These are phyloP conservation scores for Clarias batrachus DNA, from an alignment of 2,113 vertebrate genomes.

Conservation along the genomic window DNA sequence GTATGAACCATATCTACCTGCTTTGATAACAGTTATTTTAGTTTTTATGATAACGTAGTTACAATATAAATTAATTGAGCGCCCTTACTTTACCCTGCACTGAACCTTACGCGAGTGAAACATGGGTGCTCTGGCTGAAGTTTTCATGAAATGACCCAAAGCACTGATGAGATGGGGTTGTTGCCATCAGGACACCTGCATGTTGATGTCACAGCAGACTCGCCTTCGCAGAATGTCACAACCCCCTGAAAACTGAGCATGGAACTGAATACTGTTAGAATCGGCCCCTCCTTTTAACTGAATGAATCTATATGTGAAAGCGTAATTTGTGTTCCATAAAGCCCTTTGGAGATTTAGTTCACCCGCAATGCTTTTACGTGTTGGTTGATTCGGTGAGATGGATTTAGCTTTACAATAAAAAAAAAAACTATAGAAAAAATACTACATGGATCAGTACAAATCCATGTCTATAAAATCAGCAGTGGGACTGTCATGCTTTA, in stretches of 20 bases:
- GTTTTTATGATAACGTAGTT: too few relatives aligned
- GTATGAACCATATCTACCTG: too few relatives aligned
- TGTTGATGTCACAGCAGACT: not conserved
- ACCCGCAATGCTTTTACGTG: not conserved
- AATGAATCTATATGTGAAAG: not conserved
- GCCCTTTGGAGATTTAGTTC: slow-evolving; percentile 4
- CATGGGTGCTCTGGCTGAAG: too few relatives aligned
- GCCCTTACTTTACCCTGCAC: too few relatives aligned
- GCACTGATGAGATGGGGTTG: slow-evolving; percentile 10
- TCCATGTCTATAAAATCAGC: slow-evolving; percentile 43
- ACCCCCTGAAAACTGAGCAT: not conserved
- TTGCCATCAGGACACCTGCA: not conserved
- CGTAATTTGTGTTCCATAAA: not conserved
- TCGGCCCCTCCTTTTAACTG: slow-evolving; percentile 8
- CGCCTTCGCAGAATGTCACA: not conserved
- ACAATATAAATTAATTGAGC: too few relatives aligned
- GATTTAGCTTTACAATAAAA: slow-evolving; percentile 12
- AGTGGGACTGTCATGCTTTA: slow-evolving; percentile 65
- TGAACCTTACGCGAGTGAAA: too few relatives aligned
- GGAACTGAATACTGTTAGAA: not conserved
- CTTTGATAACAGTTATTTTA: too few relatives aligned
- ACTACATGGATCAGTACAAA: slow-evolving; percentile 34
- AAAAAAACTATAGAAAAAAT: not conserved
- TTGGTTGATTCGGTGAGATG: slow-evolving; percentile 13
- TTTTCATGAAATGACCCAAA: not conserved